phyloP scores from a whole-genome alignment of 2,797 vertebrate species.

The Intellagama lesueurii region DNA sequence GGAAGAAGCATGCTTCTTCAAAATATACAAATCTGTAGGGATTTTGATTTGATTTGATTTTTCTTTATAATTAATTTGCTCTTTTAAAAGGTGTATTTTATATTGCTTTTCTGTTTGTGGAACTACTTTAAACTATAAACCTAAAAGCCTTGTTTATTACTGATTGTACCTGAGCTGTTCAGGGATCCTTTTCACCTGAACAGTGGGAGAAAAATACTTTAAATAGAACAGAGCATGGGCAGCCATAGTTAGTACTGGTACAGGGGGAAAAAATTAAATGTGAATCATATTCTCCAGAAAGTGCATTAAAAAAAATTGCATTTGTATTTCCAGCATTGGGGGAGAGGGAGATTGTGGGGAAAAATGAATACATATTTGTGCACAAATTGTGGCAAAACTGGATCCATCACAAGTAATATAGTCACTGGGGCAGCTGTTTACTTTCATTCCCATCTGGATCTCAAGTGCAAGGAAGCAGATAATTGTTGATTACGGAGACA shows the following conservation, averaged over 20 bases:
- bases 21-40: background rate
- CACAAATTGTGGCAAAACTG: slow-evolving; percentile 48
- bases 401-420: slow-evolving; percentile 30
- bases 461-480: slow-evolving; percentile 62
- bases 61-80: background rate
- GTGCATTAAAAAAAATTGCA: background rate
- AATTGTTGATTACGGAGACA: slow-evolving; percentile 55
- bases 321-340: slow-evolving; percentile 49
- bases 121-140: background rate
- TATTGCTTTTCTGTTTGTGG: too few species aligned
- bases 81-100: background rate
- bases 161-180: background rate
- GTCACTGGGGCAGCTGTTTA: slow-evolving; percentile 68
- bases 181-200: background rate
- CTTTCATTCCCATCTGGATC: slow-evolving; percentile 67
- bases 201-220: background rate
- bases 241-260: background rate
- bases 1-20: background rate
- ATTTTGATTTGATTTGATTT: background rate
- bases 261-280: background rate
- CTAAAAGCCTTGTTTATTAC: background rate
- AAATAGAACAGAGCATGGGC: background rate
- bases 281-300: background rate
- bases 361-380: slow-evolving; percentile 53
- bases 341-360: slow-evolving; percentile 59